Percentiles rank a stretch among this genome's conserved stretches.
Evolutionary conservation across 2,113 vertebrate genomes (phyloP).

Genomic region (Myodes glareolus): DNA sequence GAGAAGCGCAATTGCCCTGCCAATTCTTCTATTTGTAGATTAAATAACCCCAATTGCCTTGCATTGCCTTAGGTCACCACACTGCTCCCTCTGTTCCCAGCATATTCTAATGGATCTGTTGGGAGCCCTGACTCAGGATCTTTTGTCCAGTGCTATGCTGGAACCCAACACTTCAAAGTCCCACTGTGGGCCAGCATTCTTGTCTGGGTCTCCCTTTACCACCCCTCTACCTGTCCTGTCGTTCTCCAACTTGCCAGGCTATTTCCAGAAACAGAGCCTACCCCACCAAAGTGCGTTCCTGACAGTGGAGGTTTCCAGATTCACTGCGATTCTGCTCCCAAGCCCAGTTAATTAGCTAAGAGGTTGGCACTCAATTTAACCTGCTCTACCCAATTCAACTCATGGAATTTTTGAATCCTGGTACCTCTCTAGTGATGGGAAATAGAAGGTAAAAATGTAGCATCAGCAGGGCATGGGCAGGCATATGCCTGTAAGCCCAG

Average conservation of each 20-base stretch:
- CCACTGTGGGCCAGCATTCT: not conserved
- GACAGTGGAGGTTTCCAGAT: not conserved
- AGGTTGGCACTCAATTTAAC: not conserved
- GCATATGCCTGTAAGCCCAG: not conserved
- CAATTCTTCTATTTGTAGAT: conserved; percentile 47
- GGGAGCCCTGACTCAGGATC: conserved; percentile 7
- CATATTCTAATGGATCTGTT: not conserved
- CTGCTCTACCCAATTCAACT: not conserved
- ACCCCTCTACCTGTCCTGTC: accelerated
- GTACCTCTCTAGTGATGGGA: not conserved
- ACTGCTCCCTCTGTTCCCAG: not conserved
- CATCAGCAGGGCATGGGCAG: not conserved
- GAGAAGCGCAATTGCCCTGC: not conserved
- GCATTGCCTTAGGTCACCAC: not conserved
- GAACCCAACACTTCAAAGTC: not conserved
- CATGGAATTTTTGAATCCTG: not conserved
- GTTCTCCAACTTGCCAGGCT: not conserved
- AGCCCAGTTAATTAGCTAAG: not conserved
- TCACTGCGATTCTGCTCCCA: not conserved
- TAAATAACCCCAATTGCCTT: conserved; percentile 16
- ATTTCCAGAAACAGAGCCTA: not conserved
- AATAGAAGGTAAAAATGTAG: not conserved
- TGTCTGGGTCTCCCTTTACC: not conserved
- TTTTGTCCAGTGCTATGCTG: not conserved
- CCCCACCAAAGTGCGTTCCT: not conserved